Evolutionary conservation across 2,113 vertebrate species (phyloP).

Genomic region (Quiscalus mexicanus): DNA sequence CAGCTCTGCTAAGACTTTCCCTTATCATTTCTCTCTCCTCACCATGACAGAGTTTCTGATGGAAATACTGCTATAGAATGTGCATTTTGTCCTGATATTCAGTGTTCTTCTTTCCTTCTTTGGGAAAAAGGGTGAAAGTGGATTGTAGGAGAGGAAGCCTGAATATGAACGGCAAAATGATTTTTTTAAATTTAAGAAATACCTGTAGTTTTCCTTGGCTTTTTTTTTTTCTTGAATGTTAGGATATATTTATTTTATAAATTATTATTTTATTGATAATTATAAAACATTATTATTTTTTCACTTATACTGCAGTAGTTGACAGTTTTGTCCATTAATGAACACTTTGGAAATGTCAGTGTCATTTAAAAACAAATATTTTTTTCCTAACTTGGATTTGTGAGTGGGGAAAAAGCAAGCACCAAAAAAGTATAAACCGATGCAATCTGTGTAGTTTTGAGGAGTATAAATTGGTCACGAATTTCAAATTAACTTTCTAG

Average conservation of each 20-base stretch:
- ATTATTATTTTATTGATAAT: neutral
- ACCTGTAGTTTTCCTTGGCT: neutral
- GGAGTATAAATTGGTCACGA: neutral
- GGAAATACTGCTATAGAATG: neutral
- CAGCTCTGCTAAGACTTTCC: neutral
- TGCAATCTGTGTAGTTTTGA: neutral
- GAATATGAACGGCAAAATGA: neutral
- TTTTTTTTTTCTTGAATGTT: neutral
- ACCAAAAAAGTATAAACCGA: accelerated
- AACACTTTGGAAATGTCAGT: neutral
- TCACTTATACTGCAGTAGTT: neutral
- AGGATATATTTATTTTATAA: neutral
- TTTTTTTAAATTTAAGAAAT: neutral
- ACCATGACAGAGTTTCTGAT: neutral
- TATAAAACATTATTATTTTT: neutral
- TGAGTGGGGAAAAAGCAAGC: neutral
- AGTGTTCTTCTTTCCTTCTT: neutral
- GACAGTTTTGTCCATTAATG: neutral
- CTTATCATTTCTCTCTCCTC: neutral
- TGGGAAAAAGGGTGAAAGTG: neutral
- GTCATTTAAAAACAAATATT: neutral
- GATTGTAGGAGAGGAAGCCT: neutral
- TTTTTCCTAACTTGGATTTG: neutral
- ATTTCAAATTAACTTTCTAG: neutral
- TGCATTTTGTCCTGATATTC: neutral